Conservation (phyloP, 2,888 invertebrate genomes). For the Drosophila tanythrix region DNA sequence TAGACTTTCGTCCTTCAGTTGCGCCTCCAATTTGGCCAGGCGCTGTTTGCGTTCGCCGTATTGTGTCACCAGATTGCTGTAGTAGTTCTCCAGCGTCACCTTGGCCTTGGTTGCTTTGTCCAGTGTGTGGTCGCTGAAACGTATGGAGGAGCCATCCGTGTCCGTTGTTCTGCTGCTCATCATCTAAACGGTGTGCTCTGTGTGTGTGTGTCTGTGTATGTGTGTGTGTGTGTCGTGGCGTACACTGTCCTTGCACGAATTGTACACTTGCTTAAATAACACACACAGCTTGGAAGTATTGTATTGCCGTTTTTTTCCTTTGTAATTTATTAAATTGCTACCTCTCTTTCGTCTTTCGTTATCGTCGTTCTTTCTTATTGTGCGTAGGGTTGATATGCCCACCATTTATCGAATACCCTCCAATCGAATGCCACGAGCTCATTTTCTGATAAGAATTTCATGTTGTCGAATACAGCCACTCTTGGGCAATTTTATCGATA, state of each 20-base stretch:
- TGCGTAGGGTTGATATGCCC: slow-evolving; percentile 50
- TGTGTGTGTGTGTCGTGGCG: slow-evolving; percentile 44
- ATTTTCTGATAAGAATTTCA: slow-evolving; percentile 40
- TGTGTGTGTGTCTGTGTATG: slow-evolving; percentile 36
- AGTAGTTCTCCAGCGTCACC: slow-evolving; percentile 99
- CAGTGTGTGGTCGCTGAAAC: slow-evolving; percentile 98
- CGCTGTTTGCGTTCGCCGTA: slow-evolving; percentile 98
- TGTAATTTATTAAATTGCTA: slow-evolving; percentile 69
- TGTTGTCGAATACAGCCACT: slow-evolving; percentile 7
- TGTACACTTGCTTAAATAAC: slow-evolving; percentile 60
- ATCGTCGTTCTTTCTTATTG: slow-evolving; percentile 63
- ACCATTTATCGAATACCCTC: slow-evolving; percentile 34
- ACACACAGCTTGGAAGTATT: slow-evolving; percentile 59
- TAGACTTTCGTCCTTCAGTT: slow-evolving; percentile 97
- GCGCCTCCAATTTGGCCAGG: slow-evolving; percentile 96
- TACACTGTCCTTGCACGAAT: slow-evolving; percentile 55
- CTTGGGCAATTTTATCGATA: slow-evolving; percentile 23
- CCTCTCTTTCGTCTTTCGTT: slow-evolving; percentile 68
- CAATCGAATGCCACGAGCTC: slow-evolving; percentile 50
- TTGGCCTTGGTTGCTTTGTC: slow-evolving; percentile 99
- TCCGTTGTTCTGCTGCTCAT: slow-evolving; percentile 80
- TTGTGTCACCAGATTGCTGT: slow-evolving; percentile 98
- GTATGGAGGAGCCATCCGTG: slow-evolving; percentile 87
- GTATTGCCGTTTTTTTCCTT: slow-evolving; percentile 61
- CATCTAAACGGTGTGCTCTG: slow-evolving; percentile 66